Base-by-base conservation (phyloP, 2,888 invertebrate species). In the Drosophila dives region DNA sequence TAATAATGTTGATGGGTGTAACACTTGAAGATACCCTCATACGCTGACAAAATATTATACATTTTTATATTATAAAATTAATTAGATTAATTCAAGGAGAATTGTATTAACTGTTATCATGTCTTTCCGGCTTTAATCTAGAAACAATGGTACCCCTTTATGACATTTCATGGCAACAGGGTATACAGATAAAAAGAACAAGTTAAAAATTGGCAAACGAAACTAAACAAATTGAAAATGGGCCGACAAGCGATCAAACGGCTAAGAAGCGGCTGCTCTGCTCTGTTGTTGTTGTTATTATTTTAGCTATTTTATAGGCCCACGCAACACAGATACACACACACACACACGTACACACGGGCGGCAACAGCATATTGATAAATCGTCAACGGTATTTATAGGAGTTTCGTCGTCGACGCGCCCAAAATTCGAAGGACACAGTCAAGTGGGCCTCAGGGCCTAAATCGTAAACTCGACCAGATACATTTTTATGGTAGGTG, bases 341-440 rank as follows among this genome's bases (percentile, higher is more conserved):
- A 62, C 63, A 70, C 54, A 62, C 29, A 54, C 38, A 60, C 49
- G 60, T 42, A 23, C 36, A 45, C 38, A 42, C 42, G 33, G 15
- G 5, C 12, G 58, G 45, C 36, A 33, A 56, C 68, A 36, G 54
- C 68, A 63, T 71, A 73, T 61, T 80, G 80, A 83, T 83, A 86
- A 84, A 84, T 84, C 80, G 86, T 72, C 75, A 78, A 72, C 73
- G 86, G 78, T 84, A 84, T 84, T 86, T 86, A 83, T 84, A 81
- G 86, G 82, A 84, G 86, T 83, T 84, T 77, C 81, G 83, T 77
- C 75, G 72, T 51, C 60, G 81, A 77, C 80, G 83, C 83, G 74
- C 72, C 75, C 83, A 72, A 72, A 72, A 72, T 56, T 63, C 71
- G 79, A 85, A 80, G 80, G 80, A 80, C 83, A 72, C 60, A 17